Evolutionary conservation across 2,888 invertebrate genomes (phyloP), one percentile per base, ranked within the genome.

Genomic region (Julus scanicus): DNA sequence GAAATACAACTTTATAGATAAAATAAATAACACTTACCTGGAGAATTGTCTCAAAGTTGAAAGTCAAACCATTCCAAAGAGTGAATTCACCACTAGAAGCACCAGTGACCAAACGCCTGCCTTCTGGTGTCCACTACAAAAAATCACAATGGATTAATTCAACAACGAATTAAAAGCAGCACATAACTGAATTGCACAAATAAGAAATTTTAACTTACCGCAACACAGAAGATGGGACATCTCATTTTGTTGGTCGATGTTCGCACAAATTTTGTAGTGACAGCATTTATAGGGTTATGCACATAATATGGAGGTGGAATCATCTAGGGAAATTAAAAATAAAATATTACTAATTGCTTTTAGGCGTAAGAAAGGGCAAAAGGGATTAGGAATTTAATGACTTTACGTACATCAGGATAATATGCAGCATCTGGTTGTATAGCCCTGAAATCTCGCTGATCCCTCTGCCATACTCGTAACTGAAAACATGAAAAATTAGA

Each of bases 221-320:
- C 97, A 92, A 99, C 96, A 91, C 98, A 98, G 92, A 99, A 99
- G 91, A 99, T 98, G 0, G 99, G 99, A 93, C 99, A 99, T 90
- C 99, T 95, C 96, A 99, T 98, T 94, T 99, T 99, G 93, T 99
- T 99, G 88, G 99, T 99, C 11, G 99, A 99, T n/a, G 99, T 98
- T 93, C 99, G 96, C 9, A 99, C 99, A 93, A 99, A 99, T 91
- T 98, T 94, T 13, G 94, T 93, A 5, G 98, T 97, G 17, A 98
- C 97, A 90, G 98, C 97, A 93, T 99, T 99, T 90, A 98, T 98
- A 4, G 99, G 97, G 93, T 98, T 98, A 92, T 99, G 97, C 87
- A 96, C 94, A 92, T 97, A 97, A 90, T 96, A 96, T n/a, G 97
- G 95, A 2, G 99, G 99, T 80, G 99, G 99, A 91, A 97, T 94